Evolutionary conservation across 2,797 vertebrate species (phyloP).

Genomic region (Falco naumanni): DNA sequence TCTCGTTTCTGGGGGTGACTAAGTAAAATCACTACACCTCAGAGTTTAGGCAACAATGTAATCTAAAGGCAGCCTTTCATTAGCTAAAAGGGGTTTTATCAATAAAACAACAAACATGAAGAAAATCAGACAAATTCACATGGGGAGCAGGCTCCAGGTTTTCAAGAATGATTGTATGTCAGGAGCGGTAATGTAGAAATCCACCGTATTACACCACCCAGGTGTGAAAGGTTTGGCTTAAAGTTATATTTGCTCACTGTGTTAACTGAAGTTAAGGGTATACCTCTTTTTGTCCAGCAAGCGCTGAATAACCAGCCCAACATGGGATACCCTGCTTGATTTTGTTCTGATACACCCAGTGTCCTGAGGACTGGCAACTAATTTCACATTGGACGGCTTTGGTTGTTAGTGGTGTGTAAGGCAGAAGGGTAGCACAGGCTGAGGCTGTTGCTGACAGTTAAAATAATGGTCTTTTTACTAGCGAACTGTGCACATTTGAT

Average conservation of each 20-base stretch:
- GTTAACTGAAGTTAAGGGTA: neutral
- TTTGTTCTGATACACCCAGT: neutral
- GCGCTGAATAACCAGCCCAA: neutral
- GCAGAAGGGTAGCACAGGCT: conserved; percentile 15
- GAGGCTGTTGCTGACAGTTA: neutral
- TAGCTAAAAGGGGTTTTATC: neutral
- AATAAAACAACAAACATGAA: neutral
- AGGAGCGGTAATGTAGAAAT: neutral
- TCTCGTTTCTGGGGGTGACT: accelerated
- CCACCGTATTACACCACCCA: neutral
- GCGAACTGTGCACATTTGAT: neutral
- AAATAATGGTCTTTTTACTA: conserved; percentile 3
- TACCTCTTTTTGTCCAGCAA: neutral
- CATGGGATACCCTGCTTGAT: neutral
- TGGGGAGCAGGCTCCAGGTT: neutral
- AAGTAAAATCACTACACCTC: neutral
- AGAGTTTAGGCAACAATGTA: neutral
- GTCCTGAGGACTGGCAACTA: conserved; percentile 10
- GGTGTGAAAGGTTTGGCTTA: neutral
- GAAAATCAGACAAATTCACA: neutral
- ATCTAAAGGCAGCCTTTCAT: neutral
- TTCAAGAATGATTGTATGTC: neutral
- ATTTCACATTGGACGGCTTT: conserved; percentile 2
- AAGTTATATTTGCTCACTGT: neutral
- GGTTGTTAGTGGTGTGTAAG: neutral